phyloP scores from a whole-genome alignment of 2,113 vertebrate genomes.

The Sylvia atricapilla region DNA sequence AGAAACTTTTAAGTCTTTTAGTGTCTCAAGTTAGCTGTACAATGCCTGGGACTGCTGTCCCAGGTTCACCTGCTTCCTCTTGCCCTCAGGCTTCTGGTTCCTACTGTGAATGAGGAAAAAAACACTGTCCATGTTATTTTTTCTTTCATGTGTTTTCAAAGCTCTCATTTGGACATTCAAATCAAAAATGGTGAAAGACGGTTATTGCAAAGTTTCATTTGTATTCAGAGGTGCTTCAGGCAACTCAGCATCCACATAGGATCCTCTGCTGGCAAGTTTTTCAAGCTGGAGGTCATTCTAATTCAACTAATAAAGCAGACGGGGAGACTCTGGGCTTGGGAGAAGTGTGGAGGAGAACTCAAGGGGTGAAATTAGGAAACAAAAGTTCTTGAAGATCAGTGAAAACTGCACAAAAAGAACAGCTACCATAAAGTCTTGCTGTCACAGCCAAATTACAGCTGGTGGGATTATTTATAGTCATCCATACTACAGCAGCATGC shows the following conservation, averaged over 20 bases:
- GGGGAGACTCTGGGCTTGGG: background rate
- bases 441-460: background rate
- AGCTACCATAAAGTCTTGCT: background rate
- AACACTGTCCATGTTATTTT: fast-evolving
- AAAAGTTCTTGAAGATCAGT: background rate
- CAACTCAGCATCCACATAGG: background rate
- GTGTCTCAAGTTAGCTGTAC: background rate
- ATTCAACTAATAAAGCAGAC: background rate
- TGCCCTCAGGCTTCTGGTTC: background rate
- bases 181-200: background rate
- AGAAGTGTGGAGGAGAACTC: background rate
- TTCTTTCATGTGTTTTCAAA: background rate
- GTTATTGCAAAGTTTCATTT: background rate
- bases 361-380: background rate
- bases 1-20: background rate
- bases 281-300: background rate
- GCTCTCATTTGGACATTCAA: background rate
- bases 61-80: background rate
- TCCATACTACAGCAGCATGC: background rate
- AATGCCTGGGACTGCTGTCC: background rate
- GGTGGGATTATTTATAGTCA: background rate
- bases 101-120: background rate
- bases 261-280: background rate
- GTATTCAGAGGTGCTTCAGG: background rate
- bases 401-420: constrained; percentile 38